Evolutionary conservation across 92 coral and sea anemone species (phyloP).

Genomic region (Bergia sp.): DNA sequence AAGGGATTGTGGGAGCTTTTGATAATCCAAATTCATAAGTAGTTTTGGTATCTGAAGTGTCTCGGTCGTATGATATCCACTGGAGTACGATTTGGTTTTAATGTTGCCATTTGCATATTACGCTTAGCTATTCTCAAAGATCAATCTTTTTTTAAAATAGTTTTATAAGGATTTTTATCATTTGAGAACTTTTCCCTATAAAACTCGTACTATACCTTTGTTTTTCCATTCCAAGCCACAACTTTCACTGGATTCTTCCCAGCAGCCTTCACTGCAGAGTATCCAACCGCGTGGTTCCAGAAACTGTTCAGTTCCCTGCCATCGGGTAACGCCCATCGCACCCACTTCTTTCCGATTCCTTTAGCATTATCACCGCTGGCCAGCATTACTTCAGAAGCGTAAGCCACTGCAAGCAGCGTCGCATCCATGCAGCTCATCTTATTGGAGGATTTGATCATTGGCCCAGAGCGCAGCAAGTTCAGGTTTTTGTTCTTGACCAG

Average conservation of each 20-base stretch:
- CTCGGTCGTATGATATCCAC: no score
- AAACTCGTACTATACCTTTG: slow-evolving; percentile 32
- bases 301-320: slow-evolving; percentile 50
- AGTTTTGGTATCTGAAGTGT: no score
- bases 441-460: slow-evolving; percentile 30
- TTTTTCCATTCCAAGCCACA: slow-evolving; percentile 60
- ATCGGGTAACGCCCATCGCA: slow-evolving; percentile 60
- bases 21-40: no score
- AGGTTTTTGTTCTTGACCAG: slow-evolving; percentile 47
- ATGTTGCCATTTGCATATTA: no score
- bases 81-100: no score
- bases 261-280: slow-evolving; percentile 42
- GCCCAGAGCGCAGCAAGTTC: slow-evolving; percentile 29
- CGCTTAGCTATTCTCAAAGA: no score
- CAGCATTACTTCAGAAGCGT: slow-evolving; percentile 62
- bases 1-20: no score
- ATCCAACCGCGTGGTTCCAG: slow-evolving; percentile 62
- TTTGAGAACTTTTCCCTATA: no score
- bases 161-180: no score
- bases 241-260: slow-evolving; percentile 51
- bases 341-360: slow-evolving; percentile 63
- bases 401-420: slow-evolving; percentile 46
- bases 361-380: slow-evolving; percentile 62
- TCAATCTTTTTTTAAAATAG: no score
- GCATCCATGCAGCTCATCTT: slow-evolving; percentile 50